These are phyloP conservation scores for Lophochroa leadbeateri DNA, from an alignment of 2,113 vertebrate genomes.

Conservation along the genomic window DNA sequence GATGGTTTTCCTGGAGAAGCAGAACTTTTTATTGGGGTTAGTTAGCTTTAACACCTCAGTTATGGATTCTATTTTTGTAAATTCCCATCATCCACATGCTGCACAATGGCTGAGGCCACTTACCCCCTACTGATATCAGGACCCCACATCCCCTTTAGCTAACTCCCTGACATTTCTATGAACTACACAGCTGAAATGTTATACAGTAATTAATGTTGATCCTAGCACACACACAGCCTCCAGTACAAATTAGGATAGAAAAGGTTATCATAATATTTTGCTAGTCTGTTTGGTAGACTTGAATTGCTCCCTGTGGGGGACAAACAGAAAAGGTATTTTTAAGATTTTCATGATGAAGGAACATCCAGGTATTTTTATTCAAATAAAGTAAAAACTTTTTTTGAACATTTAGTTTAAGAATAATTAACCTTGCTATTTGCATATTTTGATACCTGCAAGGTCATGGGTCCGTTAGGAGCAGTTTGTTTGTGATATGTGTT, in stretches of 20 bases:
- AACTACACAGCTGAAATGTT: constrained; percentile 85
- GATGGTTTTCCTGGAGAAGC: constrained; percentile 27
- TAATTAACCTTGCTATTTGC: not conserved
- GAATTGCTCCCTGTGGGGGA: constrained; percentile 81
- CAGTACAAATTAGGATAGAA: constrained; percentile 90
- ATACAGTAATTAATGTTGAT: constrained; percentile 91
- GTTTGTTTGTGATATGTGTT: not conserved
- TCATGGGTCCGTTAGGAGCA: not conserved
- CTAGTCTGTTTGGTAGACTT: constrained; percentile 83
- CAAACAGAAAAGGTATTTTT: constrained; percentile 76
- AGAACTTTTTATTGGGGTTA: constrained; percentile 65
- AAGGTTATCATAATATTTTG: constrained; percentile 95
- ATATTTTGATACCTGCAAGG: not conserved
- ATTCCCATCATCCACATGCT: constrained; percentile 64
- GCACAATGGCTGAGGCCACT: constrained; percentile 56
- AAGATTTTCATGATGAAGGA: constrained; percentile 54
- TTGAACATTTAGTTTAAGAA: constrained; percentile 13
- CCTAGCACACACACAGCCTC: constrained; percentile 83
- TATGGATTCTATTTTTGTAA: constrained; percentile 69
- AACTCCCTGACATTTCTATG: constrained; percentile 85
- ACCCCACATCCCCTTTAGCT: constrained; percentile 74
- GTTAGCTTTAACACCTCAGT: constrained; percentile 62
- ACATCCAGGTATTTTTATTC: constrained; percentile 31
- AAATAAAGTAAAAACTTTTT: constrained; percentile 21
- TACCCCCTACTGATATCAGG: constrained; percentile 66